These are phyloP conservation scores for Barnardius zonarius DNA, from an alignment of 2,113 vertebrate genomes.

Conservation along the genomic window DNA sequence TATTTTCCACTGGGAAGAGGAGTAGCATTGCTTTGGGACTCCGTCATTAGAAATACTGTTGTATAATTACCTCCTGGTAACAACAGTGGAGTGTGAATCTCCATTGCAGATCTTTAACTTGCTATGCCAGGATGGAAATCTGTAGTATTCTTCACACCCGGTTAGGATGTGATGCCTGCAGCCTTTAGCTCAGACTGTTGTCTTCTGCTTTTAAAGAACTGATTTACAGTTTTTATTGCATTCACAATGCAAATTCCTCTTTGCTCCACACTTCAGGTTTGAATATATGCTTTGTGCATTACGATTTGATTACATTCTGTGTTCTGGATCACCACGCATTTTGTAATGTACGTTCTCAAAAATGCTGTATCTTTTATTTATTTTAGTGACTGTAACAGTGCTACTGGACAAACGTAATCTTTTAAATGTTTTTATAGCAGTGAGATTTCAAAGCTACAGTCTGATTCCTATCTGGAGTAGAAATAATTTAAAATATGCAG, in stretches of 20 bases:
- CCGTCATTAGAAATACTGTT: slow-evolving; percentile 70
- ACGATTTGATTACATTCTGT: background rate
- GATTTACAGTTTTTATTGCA: slow-evolving; percentile 30
- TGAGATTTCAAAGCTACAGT: background rate
- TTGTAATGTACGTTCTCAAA: background rate
- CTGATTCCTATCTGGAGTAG: slow-evolving; percentile 13
- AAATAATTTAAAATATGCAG: slow-evolving; percentile 13
- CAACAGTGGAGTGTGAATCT: slow-evolving; percentile 64
- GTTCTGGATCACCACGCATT: slow-evolving; percentile 20
- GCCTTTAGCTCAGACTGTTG: background rate
- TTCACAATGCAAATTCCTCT: slow-evolving; percentile 42
- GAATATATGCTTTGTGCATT: slow-evolving; percentile 24
- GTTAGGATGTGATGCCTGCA: background rate
- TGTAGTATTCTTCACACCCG: background rate
- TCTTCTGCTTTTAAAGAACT: slow-evolving; percentile 22
- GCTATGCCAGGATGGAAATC: slow-evolving; percentile 31
- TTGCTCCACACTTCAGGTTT: slow-evolving; percentile 25
- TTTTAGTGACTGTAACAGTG: background rate
- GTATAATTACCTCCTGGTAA: slow-evolving; percentile 74
- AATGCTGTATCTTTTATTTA: background rate
- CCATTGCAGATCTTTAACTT: slow-evolving; percentile 48
- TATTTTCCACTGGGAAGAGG: slow-evolving; percentile 75
- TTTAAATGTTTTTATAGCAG: slow-evolving; percentile 1
- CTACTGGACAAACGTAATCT: slow-evolving; percentile 3
- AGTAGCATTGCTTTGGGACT: slow-evolving; percentile 70